phyloP scores from a whole-genome alignment of 1,140 invertebrate genomes.

The Drosophila subobscura region DNA sequence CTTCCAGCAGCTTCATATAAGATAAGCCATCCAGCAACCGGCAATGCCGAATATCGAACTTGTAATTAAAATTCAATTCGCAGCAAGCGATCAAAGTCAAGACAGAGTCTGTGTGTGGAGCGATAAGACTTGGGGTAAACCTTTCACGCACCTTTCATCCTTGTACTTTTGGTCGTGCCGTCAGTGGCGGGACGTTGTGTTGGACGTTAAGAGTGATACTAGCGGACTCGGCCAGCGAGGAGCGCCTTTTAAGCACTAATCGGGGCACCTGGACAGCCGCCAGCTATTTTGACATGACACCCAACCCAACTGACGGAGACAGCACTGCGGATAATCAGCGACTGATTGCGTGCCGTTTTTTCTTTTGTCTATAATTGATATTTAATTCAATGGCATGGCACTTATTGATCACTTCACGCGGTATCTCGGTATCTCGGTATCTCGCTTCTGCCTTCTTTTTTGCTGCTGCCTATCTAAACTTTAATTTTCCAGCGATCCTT shows the following conservation, averaged over 20 bases:
- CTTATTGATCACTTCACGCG: conserved; percentile 53
- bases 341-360: conserved; percentile 21
- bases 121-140: conserved; percentile 44
- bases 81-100: background rate
- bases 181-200: conserved; percentile 5
- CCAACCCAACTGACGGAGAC: conserved; percentile 2
- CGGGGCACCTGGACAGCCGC: conserved; percentile 26
- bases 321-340: conserved; percentile 37
- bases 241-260: conserved; percentile 39
- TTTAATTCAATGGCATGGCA: conserved; percentile 61
- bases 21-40: conserved; percentile 49
- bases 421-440: conserved; percentile 42
- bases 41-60: conserved; percentile 38
- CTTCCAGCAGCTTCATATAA: conserved; percentile 9
- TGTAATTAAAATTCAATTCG: conserved; percentile 58
- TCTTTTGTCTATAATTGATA: conserved; percentile 47
- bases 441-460: conserved; percentile 19
- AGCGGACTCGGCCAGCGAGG: conserved; percentile 26
- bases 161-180: conserved; percentile 8
- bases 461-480: conserved; percentile 6
- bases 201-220: conserved; percentile 41
- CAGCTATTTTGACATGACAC: conserved; percentile 29
- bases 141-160: conserved; percentile 40
- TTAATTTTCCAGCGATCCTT: conserved; percentile 14
- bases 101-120: background rate